Conservation (phyloP, 2,888 invertebrate genomes). For the Cecidostiba fungosa region DNA sequence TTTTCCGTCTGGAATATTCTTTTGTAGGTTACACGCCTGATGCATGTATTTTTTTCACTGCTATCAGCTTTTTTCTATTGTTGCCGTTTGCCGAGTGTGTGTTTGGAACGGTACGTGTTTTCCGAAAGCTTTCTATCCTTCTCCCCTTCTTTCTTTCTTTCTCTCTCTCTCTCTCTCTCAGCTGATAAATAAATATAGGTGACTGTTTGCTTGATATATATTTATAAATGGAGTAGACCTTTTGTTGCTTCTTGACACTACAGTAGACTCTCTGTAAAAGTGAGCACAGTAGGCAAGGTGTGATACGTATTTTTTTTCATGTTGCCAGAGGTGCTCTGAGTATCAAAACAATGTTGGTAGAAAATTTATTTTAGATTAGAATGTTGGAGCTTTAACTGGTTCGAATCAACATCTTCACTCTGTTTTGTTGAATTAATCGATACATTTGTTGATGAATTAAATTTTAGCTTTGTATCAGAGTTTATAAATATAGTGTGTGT, state of each 20-base stretch:
- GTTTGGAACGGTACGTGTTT: not conserved
- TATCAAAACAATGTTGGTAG: not conserved
- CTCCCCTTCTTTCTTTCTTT: no score
- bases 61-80: not conserved
- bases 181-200: not conserved
- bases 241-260: not conserved
- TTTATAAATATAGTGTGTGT: no score
- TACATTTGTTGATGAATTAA: not conserved
- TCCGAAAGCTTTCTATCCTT: not conserved
- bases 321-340: not conserved
- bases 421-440: not conserved
- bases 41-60: not conserved
- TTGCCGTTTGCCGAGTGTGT: not conserved
- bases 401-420: not conserved
- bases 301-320: not conserved
- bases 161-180: not conserved
- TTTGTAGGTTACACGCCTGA: not conserved
- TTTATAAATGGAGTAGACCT: not conserved
- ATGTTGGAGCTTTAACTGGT: not conserved
- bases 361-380: not conserved
- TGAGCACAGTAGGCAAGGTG: not conserved
- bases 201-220: not conserved
- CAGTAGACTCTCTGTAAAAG: conserved; percentile 1
- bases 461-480: not conserved
- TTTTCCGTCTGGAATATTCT: not conserved